Evolutionary conservation across 2,797 vertebrate genomes (phyloP), one percentile per base, ranked within the genome.

Genomic region (Coendou prehensilis): DNA sequence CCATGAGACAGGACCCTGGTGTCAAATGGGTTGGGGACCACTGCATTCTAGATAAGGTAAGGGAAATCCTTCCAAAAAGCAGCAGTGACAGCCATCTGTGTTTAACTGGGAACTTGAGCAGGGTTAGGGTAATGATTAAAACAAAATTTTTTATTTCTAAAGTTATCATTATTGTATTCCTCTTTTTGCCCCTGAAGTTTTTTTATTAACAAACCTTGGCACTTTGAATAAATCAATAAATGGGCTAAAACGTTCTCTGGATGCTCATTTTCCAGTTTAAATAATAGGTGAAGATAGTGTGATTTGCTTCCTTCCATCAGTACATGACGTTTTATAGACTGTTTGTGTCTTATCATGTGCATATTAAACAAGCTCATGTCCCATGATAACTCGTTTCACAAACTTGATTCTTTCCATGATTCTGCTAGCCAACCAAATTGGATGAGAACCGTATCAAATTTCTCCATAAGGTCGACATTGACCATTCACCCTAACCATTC

Each of bases 181-280:
- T 69, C 22, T 96, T 59, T 79, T 4, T 83, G 37, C 20, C 45
- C 91, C 41, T 71, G 41, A 90, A 78, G 37, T 88, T 75, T 28
- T 76, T 92, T 89, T 85, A 82, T 64, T 76, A 67, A 22, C 26
- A 86, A 89, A 22, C 6, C 13, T 47, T 20, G 76, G 52, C 78
- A 78, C 30, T 75, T 76, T 79, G 50, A 64, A 7, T 80, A 83
- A 28, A 33, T 17, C 63, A 79, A 91, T 5, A 2, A 54, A 63
- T 5, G 64, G 1, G 1, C 30, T 84, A 30, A 76, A 1, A 90
- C 76, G 1, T 80, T 76, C 17, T 92, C 81, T 85, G 41, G 41
- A 89, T 93, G 50, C 6, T 73, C 9, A 0, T 91, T 94, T 92
- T 57, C 41, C 20, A 50, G 9, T 63, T 94, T 87, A 86, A 82